Percentiles rank a stretch among this genome's conserved stretches.
Evolutionary conservation across 2,113 vertebrate genomes (phyloP).

Genomic region (Varanus salvator): DNA sequence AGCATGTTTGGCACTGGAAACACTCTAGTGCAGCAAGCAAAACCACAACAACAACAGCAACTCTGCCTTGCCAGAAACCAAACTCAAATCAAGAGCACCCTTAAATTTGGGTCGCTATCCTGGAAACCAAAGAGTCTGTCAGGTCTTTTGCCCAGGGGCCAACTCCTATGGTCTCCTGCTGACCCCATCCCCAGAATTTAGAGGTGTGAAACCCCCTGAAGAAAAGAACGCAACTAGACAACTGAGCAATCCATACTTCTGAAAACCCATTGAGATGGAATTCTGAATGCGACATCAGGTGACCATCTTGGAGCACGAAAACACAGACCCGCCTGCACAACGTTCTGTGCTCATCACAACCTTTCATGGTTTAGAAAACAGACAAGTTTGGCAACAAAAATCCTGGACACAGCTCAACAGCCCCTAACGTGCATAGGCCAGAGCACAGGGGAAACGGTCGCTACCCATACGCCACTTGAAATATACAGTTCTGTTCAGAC

Average conservation of each 20-base stretch:
- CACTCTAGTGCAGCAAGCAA: neutral
- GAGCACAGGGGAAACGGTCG: rapidly evolving
- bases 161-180: neutral
- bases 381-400: constrained; percentile 29
- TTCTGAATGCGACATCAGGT: neutral
- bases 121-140: neutral
- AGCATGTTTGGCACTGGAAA: neutral
- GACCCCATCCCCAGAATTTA: neutral
- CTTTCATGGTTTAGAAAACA: neutral
- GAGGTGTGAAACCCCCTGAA: neutral
- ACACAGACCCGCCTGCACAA: neutral
- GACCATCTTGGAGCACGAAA: neutral
- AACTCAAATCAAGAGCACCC: neutral
- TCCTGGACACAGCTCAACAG: too few species aligned
- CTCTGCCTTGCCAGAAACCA: neutral
- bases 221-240: neutral
- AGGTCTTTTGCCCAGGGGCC: too few species aligned
- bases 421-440: neutral
- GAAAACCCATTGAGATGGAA: neutral
- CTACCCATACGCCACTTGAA: rapidly evolving
- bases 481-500: neutral
- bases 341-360: neutral
- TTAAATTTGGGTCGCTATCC: neutral
- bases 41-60: neutral
- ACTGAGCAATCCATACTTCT: neutral